These are phyloP conservation scores for Eilema griseolum DNA, from an alignment of 2,888 invertebrate genomes.

Conservation along the genomic window DNA sequence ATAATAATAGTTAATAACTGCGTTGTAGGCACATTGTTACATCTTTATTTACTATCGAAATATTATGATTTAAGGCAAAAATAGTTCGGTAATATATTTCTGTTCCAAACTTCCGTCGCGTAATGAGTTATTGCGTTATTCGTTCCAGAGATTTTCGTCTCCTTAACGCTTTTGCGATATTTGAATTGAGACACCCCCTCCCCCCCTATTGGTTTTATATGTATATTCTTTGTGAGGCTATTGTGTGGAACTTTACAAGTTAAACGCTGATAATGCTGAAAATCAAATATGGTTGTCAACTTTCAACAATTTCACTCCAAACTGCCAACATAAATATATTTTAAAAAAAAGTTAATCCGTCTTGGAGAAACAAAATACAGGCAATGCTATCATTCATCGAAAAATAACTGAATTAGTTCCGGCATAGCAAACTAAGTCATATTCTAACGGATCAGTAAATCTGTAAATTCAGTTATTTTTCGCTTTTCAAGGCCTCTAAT, in stretches of 20 bases:
- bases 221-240: not conserved
- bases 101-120: slow-evolving; percentile 9
- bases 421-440: no score
- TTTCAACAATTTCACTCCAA: not conserved
- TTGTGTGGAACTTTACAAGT: no score
- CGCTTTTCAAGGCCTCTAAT: no score
- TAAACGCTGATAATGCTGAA: not conserved
- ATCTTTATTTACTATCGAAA: slow-evolving; percentile 4
- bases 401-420: no score
- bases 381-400: no score
- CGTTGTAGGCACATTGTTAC: not conserved
- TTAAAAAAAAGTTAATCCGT: no score
- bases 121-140: slow-evolving; percentile 9
- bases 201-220: not conserved
- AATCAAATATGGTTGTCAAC: not conserved
- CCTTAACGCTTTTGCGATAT: slow-evolving; percentile 3
- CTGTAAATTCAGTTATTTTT: no score
- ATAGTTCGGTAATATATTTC: slow-evolving; percentile 11
- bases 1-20: slow-evolving; percentile 1
- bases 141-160: not conserved
- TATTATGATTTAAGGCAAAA: slow-evolving; percentile 13
- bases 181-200: not conserved
- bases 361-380: no score
- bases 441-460: no score
- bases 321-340: no score